Conservation (phyloP, 2,113 vertebrate species). For the Okapia johnstoni region DNA sequence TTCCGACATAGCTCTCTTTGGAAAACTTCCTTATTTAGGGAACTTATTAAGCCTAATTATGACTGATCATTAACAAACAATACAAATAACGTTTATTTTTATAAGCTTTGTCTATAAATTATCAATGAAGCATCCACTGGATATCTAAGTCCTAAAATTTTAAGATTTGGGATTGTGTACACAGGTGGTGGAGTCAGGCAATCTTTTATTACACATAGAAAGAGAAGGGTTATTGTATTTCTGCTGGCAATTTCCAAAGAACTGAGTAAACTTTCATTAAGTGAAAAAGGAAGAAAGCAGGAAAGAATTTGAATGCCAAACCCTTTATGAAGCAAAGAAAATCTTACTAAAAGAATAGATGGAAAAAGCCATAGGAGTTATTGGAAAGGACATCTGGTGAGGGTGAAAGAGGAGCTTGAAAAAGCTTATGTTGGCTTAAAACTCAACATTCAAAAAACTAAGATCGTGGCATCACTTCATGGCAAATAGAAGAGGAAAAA, state of each 20-base stretch:
- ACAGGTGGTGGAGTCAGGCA: not conserved
- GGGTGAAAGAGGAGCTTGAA: not conserved
- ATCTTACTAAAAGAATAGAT: not conserved
- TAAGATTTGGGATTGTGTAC: not conserved
- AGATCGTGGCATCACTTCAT: not conserved
- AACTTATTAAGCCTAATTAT: not conserved
- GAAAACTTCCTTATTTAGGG: not conserved
- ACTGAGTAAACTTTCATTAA: not conserved
- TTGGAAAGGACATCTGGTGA: not conserved
- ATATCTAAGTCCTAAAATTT: not conserved
- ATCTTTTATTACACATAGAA: not conserved
- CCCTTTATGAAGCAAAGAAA: not conserved
- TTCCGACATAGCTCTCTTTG: not conserved
- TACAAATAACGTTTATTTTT: not conserved
- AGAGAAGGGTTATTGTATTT: not conserved
- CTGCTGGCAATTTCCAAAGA: not conserved
- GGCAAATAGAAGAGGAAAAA: not conserved
- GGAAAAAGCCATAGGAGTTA: not conserved
- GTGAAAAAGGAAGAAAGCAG: not conserved
- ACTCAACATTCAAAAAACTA: not conserved
- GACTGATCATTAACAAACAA: not conserved
- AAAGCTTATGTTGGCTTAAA: not conserved
- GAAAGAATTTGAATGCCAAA: not conserved
- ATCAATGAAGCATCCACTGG: not conserved
- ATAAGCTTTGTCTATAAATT: not conserved